These are phyloP conservation scores for Ceriagrion tenellum DNA, from an alignment of 2,888 invertebrate species.

Conservation along the genomic window DNA sequence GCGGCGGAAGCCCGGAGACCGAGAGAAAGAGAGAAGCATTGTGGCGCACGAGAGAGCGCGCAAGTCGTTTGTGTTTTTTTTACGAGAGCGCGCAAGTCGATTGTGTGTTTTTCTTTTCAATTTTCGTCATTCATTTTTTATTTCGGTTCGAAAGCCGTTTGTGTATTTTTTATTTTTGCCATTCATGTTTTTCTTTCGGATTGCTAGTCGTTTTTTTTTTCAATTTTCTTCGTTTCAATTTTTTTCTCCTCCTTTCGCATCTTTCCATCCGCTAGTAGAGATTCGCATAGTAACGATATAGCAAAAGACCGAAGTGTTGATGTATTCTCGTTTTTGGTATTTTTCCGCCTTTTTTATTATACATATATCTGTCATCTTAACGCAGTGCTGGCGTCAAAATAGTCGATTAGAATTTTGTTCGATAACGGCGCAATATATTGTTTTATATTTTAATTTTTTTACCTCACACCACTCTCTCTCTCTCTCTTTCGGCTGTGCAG, in stretches of 20 bases:
- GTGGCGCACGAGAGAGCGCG: neutral
- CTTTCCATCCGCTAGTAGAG: neutral
- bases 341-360: no score
- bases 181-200: no score
- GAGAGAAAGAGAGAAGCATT: neutral
- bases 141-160: no score
- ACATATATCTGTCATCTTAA: neutral
- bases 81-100: no score
- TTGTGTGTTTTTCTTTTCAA: no score
- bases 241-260: neutral
- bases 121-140: no score
- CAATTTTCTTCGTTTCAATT: neutral
- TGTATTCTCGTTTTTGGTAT: conserved; percentile 9
- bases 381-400: neutral
- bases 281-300: neutral
- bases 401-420: no score
- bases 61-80: neutral
- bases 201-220: no score
- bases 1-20: neutral
- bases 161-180: no score
- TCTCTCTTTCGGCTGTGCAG: neutral
- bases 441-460: neutral
- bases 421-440: neutral
- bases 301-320: neutral
- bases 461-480: no score